These are phyloP conservation scores for Epirrita christyi DNA, from an alignment of 2,888 invertebrate species.

Conservation along the genomic window DNA sequence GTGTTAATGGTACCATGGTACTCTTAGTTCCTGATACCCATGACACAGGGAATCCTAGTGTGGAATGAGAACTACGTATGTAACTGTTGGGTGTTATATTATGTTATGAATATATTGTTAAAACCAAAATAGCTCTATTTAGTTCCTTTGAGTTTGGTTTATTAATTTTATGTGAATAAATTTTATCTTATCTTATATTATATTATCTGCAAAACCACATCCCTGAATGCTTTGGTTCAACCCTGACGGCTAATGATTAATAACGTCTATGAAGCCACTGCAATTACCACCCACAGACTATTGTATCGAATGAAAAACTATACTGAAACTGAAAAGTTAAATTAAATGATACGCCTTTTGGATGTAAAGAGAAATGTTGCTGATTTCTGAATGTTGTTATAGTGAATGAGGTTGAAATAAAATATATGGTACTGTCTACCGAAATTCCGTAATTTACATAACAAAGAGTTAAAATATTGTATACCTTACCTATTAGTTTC, in stretches of 20 bases:
- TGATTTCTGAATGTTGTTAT: conserved; percentile 2
- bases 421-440: not conserved
- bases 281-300: conserved; percentile 58
- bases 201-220: conserved; percentile 17
- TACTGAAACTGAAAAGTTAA: conserved; percentile 54
- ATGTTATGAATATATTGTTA: too few relatives aligned
- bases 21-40: too few relatives aligned
- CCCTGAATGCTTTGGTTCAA: conserved; percentile 60
- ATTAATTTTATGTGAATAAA: too few relatives aligned
- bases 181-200: too few relatives aligned
- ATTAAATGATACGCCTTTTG: conserved; percentile 58
- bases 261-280: conserved; percentile 73
- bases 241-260: conserved; percentile 75
- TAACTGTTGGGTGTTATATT: too few relatives aligned
- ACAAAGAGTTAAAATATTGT: not conserved
- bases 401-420: conserved; percentile 10
- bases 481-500: too few relatives aligned
- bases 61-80: too few relatives aligned
- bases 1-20: too few relatives aligned
- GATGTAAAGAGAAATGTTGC: conserved; percentile 29
- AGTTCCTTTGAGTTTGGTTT: too few relatives aligned
- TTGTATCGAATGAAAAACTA: conserved; percentile 68
- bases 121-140: too few relatives aligned
- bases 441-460: not conserved
- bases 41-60: too few relatives aligned